Evolutionary conservation across 2,888 invertebrate species (phyloP), one percentile per base, ranked within the genome.

Genomic region (Mythimna impura): DNA sequence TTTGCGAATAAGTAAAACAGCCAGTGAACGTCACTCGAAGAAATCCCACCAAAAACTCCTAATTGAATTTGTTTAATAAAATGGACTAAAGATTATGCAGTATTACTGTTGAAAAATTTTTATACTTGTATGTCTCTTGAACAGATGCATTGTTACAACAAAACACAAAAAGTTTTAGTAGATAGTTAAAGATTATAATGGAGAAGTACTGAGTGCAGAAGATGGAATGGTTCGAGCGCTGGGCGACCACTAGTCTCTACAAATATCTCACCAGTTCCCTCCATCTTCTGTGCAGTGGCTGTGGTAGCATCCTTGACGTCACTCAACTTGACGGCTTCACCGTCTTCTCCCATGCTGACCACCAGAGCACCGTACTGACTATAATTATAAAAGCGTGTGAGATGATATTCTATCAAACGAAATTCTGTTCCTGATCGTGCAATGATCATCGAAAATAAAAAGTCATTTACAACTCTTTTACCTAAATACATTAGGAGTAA

Each of bases 301-400:
- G 85, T 81, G 2, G 85, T 86, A 14, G 80, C 80, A 17, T 92
- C 90, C 66, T 89, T 90, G 5, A 80, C 80, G 0, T 91, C 91
- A 17, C 65, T 50, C 10, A 86, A 66, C 66, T 67, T 68, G 22
- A 88, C 89, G 22, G 70, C 60, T 7, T 89, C 87, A 0, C 57
- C 80, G 25, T 90, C 92, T 17, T 92, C 93, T 3, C 94, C 92
- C 92, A 96, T 89, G 86, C 93, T 94, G 71, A 96, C 96, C 65
- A 96, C 96, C 75, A 96, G 85, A 4, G 93, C 94, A 12, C 96
- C 96, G 74, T 96, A 96, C 89, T 96, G 96, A 88, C 96, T 96
- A 93, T 52, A 86, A 82, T 77, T 64, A 65, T 60, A 71, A 60
- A 55, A 36, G 69, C 5, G 36, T 54, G 22, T 62, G 17, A 76